These are phyloP conservation scores for Phengaris arion DNA, from an alignment of 2,888 invertebrate species.

Conservation along the genomic window DNA sequence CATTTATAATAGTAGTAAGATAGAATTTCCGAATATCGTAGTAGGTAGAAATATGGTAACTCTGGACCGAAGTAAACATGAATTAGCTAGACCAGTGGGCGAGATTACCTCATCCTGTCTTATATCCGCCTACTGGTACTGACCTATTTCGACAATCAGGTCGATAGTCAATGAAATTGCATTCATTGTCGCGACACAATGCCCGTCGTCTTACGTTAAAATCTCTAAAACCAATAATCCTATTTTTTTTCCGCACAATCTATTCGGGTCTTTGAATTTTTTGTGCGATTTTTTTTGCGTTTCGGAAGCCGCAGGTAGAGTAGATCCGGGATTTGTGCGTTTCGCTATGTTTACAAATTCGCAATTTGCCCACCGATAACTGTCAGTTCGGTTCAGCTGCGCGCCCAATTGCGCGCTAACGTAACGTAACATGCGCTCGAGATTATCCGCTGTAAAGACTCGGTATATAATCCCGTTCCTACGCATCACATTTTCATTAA, in stretches of 20 bases:
- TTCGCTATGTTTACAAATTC: conserved; percentile 73
- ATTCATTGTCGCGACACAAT: conserved; percentile 40
- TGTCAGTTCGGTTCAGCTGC: conserved; percentile 72
- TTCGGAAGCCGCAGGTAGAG: conserved; percentile 77
- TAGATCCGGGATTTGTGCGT: conserved; percentile 74
- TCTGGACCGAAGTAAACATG: conserved; percentile 28
- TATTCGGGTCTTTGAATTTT: conserved; percentile 70
- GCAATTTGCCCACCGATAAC: conserved; percentile 71
- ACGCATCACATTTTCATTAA: neutral
- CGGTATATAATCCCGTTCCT: neutral
- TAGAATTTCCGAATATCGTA: neutral
- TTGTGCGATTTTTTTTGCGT: conserved; percentile 64
- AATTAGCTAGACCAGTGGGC: conserved; percentile 38
- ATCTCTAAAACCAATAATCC: conserved; percentile 63
- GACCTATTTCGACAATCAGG: conserved; percentile 67
- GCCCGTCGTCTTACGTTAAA: conserved; percentile 41
- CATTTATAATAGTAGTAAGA: too few relatives aligned
- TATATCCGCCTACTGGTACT: conserved; percentile 58
- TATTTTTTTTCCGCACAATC: conserved; percentile 65
- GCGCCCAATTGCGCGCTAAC: conserved; percentile 53
- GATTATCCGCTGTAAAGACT: neutral
- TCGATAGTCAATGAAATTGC: conserved; percentile 61
- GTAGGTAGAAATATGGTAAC: neutral
- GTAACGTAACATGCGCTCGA: neutral
- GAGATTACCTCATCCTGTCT: conserved; percentile 66